Evolutionary conservation across 1,140 invertebrate genomes (phyloP).

Genomic region (Thaumatotibia leucotreta): DNA sequence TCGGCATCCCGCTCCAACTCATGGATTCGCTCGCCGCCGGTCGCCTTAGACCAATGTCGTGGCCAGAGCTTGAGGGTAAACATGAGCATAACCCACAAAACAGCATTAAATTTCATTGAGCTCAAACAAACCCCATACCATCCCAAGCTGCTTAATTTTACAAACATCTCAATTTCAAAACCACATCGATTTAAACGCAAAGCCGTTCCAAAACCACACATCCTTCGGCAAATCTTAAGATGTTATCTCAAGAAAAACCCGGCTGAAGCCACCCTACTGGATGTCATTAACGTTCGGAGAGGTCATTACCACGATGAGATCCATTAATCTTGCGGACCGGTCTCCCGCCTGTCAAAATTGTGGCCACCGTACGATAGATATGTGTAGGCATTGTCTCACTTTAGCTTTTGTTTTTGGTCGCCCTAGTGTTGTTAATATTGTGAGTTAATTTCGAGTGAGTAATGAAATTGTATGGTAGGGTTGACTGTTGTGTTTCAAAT

Average conservation of each 20-base stretch:
- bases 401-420: background rate
- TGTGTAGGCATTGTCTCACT: constrained; percentile 23
- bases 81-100: no score
- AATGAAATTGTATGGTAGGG: background rate
- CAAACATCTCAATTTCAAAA: background rate
- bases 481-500: no score
- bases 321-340: constrained; percentile 72
- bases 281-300: constrained; percentile 67
- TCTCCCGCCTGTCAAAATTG: constrained; percentile 70
- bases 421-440: background rate
- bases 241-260: constrained; percentile 16
- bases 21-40: no score
- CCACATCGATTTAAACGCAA: background rate
- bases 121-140: no score
- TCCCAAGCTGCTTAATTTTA: no score
- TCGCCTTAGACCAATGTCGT: no score
- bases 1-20: no score
- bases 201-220: background rate
- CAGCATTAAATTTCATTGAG: no score
- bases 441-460: constrained; percentile 8
- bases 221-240: background rate
- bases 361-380: constrained; percentile 59
- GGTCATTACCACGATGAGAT: constrained; percentile 74
- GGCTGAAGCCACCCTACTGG: constrained; percentile 45
- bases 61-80: no score